Base-by-base conservation (phyloP, 2,113 vertebrate genomes). In the Phrynosoma blainvillii region DNA sequence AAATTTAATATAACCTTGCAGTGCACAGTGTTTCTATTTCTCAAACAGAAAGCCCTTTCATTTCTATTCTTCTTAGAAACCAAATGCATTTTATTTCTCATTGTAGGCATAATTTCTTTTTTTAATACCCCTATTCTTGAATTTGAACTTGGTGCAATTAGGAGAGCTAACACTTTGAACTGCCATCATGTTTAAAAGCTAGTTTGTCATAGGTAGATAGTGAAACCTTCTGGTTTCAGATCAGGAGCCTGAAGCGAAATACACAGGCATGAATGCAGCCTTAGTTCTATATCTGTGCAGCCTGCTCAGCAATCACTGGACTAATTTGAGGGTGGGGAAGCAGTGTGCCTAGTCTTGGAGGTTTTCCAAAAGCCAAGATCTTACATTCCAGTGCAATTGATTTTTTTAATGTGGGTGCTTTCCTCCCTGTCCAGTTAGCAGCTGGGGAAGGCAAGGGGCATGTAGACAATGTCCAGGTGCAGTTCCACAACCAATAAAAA, bases 81-180 rank as follows among this genome's bases (percentile, higher is more conserved):
- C 2, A 14, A 70, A 20, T 68, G 42, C 3, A 30, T 1, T 0
- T 0, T 14, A 74, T 78, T 0, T 21, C 11, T 70, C 42, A 77
- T 27, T 47, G 10, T 56, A 71, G n/a, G 74, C n/a, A 36, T 42
- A 84, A 30, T 32, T 52, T 30, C 36, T 71, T 21, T 12, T 87
- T 70, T 40, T 79, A 78, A 68, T n/a, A 68, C 18, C 13, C 0
- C 66, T 2, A 54, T 27, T 68, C 23, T 23, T 86, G 36, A 68
- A 65, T 88, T 82, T 82, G 27, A 21, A 47, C 27, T 47, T n/a
- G 54, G 52, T 54, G 13, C 21, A 30, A 10, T 23, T 56, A 30
- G 20, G 56, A 84, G 8, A 73, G 10, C 3, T 1, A 52, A 11
- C 16, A 70, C 1, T 74, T n/a, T 11, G 36, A 25, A 4, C 65